Base-by-base conservation (phyloP, 2,113 vertebrate species). In the Lampris megalopsis region DNA sequence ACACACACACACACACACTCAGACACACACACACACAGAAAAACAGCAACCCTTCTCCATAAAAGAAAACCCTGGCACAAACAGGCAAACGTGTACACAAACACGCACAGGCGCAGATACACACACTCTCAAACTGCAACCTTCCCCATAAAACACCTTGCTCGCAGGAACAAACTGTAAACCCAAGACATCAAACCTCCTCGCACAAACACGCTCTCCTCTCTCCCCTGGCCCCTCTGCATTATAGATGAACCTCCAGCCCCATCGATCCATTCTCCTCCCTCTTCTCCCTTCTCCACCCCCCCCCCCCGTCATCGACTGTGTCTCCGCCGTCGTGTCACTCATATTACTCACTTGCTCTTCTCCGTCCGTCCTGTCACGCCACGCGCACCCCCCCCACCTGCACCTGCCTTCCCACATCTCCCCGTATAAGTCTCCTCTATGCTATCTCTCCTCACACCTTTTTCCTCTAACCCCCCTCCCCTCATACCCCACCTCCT, bases 171-270 rank as follows among this genome's bases (percentile, higher is more conserved):
- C 50, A 13, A 9, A 53, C 50, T 24, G 24, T 24, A 53, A 10
- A 53, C 50, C 11, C 13, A 53, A 24, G 24, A 24, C 24, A 24
- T 24, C 50, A 53, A 10, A 53, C 50, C 11, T 13, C 11, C 10
- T 1, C 10, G n/a, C 13, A 53, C 13, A 75, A 86, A 84, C 84
- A 80, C 67, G 85, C 70, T 64, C 81, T 2, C 35, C 73, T 77
- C 83, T 59, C 52, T 80, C 77, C 69, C 50, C 75, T 79, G 80
- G 83, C 71, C 82, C 83, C 78, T 80, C 81, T 92, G 86, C 89
- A 93, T 92, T 92, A 93, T 92, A 91, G 88, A 93, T 91, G 85
- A 92, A 91, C 81, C 89, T 90, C 79, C 71, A 85, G 68, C 53
- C n/a, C 58, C 64, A 91, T 93, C 73, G 89, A 93, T 93, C 80